phyloP scores from a whole-genome alignment of 1,140 invertebrate genomes.

The Acyrthosiphon pisum region DNA sequence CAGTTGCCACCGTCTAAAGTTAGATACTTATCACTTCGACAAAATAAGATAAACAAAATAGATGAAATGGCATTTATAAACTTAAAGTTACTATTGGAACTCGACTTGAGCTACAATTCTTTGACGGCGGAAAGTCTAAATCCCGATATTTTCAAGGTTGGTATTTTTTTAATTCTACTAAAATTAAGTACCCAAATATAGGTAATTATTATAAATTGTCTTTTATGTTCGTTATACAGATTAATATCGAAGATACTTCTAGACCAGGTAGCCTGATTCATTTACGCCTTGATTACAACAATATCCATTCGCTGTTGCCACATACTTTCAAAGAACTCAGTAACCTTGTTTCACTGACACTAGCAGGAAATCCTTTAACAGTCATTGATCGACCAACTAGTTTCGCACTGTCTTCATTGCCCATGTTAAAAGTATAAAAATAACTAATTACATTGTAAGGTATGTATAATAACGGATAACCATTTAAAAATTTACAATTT shows the following conservation, averaged over 20 bases:
- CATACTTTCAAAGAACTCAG: constrained; percentile 77
- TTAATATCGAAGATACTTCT: not conserved
- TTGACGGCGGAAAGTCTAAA: constrained; percentile 67
- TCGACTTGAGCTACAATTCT: constrained; percentile 76
- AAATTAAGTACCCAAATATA: not conserved
- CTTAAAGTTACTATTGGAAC: constrained; percentile 68
- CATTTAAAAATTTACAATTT: constrained; percentile 52
- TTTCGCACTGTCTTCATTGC: constrained; percentile 71
- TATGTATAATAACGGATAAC: not conserved
- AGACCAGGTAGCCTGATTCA: constrained; percentile 63
- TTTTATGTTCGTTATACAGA: not conserved
- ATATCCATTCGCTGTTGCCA: constrained; percentile 71
- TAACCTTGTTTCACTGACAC: constrained; percentile 70
- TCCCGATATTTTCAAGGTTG: constrained; percentile 74
- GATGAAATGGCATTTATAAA: constrained; percentile 70
- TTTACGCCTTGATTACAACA: constrained; percentile 72
- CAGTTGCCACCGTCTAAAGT: constrained; percentile 59
- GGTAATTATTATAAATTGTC: not conserved
- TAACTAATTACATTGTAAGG: not conserved
- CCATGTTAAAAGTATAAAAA: constrained; percentile 69
- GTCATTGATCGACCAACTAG: constrained; percentile 69
- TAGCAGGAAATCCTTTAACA: constrained; percentile 73
- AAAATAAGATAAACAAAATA: constrained; percentile 70
- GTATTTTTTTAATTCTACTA: constrained; percentile 30
- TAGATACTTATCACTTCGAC: constrained; percentile 62